These are phyloP conservation scores for Caenorhabditis sp. DNA, from an alignment of 2,888 invertebrate genomes.

Conservation along the genomic window DNA sequence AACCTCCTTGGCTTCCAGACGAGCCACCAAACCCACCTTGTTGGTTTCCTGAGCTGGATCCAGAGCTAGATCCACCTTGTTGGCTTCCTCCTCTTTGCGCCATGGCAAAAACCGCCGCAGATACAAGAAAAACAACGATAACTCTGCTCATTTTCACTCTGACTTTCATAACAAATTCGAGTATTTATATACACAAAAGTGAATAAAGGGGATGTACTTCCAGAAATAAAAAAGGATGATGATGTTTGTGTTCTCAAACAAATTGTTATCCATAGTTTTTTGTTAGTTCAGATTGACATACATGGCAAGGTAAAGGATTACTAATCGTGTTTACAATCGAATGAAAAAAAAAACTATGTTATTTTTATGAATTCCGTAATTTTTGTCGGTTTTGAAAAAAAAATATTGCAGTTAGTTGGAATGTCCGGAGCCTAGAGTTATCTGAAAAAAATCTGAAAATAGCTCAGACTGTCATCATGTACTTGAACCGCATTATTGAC, in stretches of 20 bases:
- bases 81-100: not conserved
- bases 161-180: not conserved
- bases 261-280: constrained; percentile 10
- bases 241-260: constrained; percentile 1
- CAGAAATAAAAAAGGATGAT: constrained; percentile 9
- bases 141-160: constrained; percentile 11
- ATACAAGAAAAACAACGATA: not conserved
- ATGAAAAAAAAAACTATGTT: no score
- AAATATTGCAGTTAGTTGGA: no score
- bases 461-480: no score
- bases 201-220: constrained; percentile 2
- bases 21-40: constrained; percentile 9
- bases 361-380: no score
- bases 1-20: constrained; percentile 5
- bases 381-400: no score
- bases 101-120: constrained; percentile 4
- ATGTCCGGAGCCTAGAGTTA: no score
- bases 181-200: constrained; percentile 11
- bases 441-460: no score
- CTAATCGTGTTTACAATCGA: no score
- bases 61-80: constrained; percentile 3
- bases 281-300: constrained; percentile 1
- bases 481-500: no score
- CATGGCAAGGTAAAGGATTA: no score
- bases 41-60: not conserved